These are phyloP conservation scores for Podilymbus podiceps DNA, from an alignment of 2,113 vertebrate species.

Conservation along the genomic window DNA sequence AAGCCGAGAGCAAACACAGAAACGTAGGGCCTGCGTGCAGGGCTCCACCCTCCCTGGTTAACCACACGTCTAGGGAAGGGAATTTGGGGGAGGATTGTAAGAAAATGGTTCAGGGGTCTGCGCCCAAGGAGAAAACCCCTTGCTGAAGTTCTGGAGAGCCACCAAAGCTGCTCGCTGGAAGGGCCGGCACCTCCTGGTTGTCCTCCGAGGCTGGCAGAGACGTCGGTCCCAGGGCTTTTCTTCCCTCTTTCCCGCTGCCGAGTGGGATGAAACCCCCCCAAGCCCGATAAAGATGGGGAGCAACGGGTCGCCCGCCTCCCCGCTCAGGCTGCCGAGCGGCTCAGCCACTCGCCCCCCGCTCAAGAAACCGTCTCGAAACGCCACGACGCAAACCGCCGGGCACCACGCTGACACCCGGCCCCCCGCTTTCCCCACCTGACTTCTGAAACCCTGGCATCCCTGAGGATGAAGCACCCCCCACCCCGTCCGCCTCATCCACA, in stretches of 20 bases:
- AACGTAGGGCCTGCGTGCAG: accelerated
- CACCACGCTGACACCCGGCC: accelerated
- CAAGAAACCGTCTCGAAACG: neutral
- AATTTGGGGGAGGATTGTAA: accelerated
- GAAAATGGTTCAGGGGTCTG: neutral
- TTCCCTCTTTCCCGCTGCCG: neutral
- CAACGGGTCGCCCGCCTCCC: neutral
- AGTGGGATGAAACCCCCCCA: neutral
- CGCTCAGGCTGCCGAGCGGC: accelerated
- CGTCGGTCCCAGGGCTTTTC: neutral
- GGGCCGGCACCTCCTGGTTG: accelerated
- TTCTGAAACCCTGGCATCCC: neutral
- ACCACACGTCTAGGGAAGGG: neutral
- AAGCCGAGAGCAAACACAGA: neutral
- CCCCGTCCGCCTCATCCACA: neutral
- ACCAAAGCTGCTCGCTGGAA: neutral
- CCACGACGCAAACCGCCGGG: accelerated
- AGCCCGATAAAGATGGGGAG: neutral
- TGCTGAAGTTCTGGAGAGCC: neutral
- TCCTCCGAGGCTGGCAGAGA: neutral
- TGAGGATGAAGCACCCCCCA: too few relatives aligned
- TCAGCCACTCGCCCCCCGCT: accelerated
- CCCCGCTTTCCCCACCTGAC: neutral
- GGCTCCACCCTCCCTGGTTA: neutral
- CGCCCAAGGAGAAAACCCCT: neutral